Conservation (phyloP, 1,140 invertebrate genomes). For the Trichonephila clavata region DNA sequence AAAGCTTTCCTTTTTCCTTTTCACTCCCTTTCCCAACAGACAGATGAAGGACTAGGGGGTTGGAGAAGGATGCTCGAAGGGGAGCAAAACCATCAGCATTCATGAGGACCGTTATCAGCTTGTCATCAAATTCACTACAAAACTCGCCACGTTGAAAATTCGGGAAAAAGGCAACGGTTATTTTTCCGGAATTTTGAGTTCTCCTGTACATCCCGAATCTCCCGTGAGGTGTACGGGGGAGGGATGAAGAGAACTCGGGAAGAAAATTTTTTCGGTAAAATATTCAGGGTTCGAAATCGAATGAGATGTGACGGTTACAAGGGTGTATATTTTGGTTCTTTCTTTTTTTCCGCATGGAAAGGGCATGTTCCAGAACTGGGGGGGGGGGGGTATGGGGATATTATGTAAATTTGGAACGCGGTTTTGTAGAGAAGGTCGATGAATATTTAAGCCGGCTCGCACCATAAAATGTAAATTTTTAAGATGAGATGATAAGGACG, state of each 20-base stretch:
- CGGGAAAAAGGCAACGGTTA: slow-evolving; percentile 4
- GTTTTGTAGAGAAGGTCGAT: slow-evolving; percentile 5
- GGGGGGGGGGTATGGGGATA: background rate
- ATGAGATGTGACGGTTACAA: slow-evolving; percentile 43
- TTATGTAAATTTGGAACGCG: slow-evolving; percentile 35
- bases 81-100: slow-evolving; percentile 51
- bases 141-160: slow-evolving; percentile 21
- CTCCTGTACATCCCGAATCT: background rate
- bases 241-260: background rate
- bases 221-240: background rate
- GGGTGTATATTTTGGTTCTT: slow-evolving; percentile 29
- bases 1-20: background rate
- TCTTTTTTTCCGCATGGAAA: background rate
- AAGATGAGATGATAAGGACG: slow-evolving; percentile 28
- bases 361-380: background rate
- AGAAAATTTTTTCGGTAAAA: slow-evolving; percentile 41
- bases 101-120: slow-evolving; percentile 48
- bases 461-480: slow-evolving; percentile 57
- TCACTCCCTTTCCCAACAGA: background rate
- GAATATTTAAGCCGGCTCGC: slow-evolving; percentile 47
- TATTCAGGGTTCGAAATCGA: slow-evolving; percentile 57
- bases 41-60: background rate
- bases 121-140: slow-evolving; percentile 52
- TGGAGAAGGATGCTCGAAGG: background rate
- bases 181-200: slow-evolving; percentile 55